These are phyloP conservation scores for Volucella inflata DNA, from an alignment of 2,888 invertebrate genomes.

Conservation along the genomic window DNA sequence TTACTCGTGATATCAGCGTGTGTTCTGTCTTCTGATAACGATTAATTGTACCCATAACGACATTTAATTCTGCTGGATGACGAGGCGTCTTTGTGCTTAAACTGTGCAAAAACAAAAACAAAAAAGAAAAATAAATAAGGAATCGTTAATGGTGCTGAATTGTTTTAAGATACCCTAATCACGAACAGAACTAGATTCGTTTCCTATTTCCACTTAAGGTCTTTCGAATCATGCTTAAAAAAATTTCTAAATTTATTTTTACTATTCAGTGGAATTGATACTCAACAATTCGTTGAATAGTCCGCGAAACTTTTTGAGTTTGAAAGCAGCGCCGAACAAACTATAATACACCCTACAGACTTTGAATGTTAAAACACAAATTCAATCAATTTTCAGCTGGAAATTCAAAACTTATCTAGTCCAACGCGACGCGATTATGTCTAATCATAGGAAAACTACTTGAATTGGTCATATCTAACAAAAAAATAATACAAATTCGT, in stretches of 20 bases:
- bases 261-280: too few species aligned
- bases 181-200: too few species aligned
- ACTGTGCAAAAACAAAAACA: slow-evolving; percentile 25
- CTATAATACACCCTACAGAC: too few species aligned
- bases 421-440: background rate
- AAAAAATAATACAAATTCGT: background rate
- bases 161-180: too few species aligned
- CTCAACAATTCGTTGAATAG: too few species aligned
- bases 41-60: slow-evolving; percentile 78
- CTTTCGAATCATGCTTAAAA: too few species aligned
- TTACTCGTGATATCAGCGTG: slow-evolving; percentile 78
- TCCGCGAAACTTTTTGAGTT: too few species aligned
- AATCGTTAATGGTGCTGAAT: too few species aligned
- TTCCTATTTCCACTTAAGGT: too few species aligned
- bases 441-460: background rate
- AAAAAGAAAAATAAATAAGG: too few species aligned
- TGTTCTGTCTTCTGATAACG: slow-evolving; percentile 77
- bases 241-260: too few species aligned
- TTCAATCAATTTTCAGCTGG: background rate
- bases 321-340: too few species aligned
- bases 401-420: slow-evolving; percentile 12
- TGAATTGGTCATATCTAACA: background rate
- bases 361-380: background rate
- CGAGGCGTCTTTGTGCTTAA: slow-evolving; percentile 66
- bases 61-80: slow-evolving; percentile 80